A percentile compares a stretch with the other conserved stretches of the same genome.
Evolutionary conservation across 2,888 invertebrate genomes (phyloP).

Genomic region (Drosophila suboccidentalis): DNA sequence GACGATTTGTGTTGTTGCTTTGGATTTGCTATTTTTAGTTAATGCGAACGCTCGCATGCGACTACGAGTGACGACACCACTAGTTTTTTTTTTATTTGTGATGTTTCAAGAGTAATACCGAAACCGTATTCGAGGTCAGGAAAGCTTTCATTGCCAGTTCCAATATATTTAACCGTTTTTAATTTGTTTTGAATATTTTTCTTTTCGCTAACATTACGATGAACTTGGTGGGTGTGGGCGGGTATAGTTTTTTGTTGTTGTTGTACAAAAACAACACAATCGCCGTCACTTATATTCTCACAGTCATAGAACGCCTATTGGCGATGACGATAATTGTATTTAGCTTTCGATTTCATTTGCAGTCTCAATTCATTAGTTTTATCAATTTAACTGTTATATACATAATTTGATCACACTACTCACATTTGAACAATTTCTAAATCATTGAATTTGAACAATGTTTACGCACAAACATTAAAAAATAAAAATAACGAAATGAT

Average conservation of each 20-base stretch:
- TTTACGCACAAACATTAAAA: constrained; percentile 16
- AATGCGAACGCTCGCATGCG: constrained; percentile 12
- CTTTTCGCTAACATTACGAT: constrained; percentile 21
- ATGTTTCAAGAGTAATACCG: constrained; percentile 12
- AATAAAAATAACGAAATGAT: constrained; percentile 26
- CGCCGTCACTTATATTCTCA: constrained; percentile 43
- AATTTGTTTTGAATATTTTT: neutral
- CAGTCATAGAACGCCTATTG: constrained; percentile 30
- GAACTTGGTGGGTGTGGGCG: constrained; percentile 56
- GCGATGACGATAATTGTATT: constrained; percentile 52
- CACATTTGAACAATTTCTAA: constrained; percentile 7
- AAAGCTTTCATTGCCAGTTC: constrained; percentile 9
- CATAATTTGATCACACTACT: constrained; percentile 2
- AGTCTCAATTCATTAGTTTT: neutral
- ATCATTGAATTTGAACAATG: constrained; percentile 15
- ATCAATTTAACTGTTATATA: neutral
- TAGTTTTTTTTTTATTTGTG: constrained; percentile 16
- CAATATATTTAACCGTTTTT: constrained; percentile 3
- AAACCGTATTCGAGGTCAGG: constrained; percentile 21
- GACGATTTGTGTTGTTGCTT: constrained; percentile 5
- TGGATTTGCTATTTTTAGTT: constrained; percentile 47
- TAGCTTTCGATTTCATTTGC: constrained; percentile 25
- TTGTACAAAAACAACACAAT: constrained; percentile 30
- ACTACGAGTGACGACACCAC: constrained; percentile 39
- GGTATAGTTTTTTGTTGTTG: constrained; percentile 28